phyloP scores from a whole-genome alignment of 2,113 vertebrate species.

The Callipepla squamata region DNA sequence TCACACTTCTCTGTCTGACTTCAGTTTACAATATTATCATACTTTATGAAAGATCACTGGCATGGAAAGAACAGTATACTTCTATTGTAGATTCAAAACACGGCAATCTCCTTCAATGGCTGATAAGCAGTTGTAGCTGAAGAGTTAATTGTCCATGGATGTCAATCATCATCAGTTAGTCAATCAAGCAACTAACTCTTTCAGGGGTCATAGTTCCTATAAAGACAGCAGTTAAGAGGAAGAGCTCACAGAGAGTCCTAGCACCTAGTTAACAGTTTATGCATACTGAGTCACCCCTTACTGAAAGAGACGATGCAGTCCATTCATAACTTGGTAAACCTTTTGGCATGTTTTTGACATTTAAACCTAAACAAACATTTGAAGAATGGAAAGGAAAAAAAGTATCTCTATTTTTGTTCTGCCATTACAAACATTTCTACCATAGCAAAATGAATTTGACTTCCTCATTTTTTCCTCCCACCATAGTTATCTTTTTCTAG shows the following conservation, averaged over 20 bases:
- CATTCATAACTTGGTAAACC: slow-evolving; percentile 37
- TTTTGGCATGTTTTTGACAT: slow-evolving; percentile 40
- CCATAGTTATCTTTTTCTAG: neutral
- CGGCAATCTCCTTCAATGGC: slow-evolving; percentile 21
- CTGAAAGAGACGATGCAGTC: slow-evolving; percentile 47
- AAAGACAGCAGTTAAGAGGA: slow-evolving; percentile 57
- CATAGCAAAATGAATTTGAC: neutral
- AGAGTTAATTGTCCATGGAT: slow-evolving; percentile 63
- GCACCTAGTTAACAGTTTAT: slow-evolving; percentile 56
- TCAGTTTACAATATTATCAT: neutral
- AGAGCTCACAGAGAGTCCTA: slow-evolving; percentile 56
- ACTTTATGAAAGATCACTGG: neutral
- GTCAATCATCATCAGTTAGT: slow-evolving; percentile 72
- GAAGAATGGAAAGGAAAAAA: slow-evolving; percentile 1
- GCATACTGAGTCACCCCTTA: slow-evolving; percentile 45
- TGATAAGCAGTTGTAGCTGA: slow-evolving; percentile 19
- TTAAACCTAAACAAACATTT: slow-evolving; percentile 55
- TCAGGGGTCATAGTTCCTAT: slow-evolving; percentile 69
- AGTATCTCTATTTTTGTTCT: neutral
- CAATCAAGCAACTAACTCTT: slow-evolving; percentile 71
- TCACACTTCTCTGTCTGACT: neutral
- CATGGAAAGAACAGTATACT: neutral
- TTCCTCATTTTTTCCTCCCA: neutral
- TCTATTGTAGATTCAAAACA: neutral
- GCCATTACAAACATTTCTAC: neutral